Conservation (phyloP, 2,888 invertebrate species). For the Tenodera sinensis region DNA sequence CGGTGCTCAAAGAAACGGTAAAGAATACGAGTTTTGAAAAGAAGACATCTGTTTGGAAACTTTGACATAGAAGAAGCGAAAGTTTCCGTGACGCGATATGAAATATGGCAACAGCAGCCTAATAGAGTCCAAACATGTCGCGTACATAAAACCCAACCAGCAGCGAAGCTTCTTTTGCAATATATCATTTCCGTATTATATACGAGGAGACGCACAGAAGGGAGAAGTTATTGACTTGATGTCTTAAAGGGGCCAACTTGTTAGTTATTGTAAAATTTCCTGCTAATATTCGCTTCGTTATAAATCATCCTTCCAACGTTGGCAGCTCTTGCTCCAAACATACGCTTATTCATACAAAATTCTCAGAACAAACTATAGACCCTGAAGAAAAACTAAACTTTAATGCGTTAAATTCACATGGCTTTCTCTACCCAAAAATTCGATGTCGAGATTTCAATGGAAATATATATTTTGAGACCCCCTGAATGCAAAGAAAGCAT, state of each 20-base stretch:
- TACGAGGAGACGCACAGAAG: not conserved
- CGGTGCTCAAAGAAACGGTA: not conserved
- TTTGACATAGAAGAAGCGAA: not conserved
- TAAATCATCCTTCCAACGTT: not conserved
- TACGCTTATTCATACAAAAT: no score
- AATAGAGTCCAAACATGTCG: not conserved
- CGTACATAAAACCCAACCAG: not conserved
- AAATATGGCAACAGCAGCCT: not conserved
- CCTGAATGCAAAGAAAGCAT: no score
- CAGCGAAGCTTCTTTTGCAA: not conserved
- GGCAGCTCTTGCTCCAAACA: not conserved
- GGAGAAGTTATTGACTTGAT: not conserved
- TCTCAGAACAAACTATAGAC: no score
- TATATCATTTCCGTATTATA: not conserved
- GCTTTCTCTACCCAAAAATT: no score
- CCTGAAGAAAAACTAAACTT: no score
- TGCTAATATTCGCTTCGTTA: not conserved
- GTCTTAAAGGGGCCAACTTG: not conserved
- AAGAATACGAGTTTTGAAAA: not conserved
- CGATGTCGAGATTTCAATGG: no score
- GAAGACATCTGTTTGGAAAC: not conserved
- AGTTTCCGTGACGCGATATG: not conserved
- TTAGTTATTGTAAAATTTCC: not conserved
- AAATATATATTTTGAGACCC: no score
- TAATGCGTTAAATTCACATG: no score